Evolutionary conservation across 2,797 vertebrate species (phyloP), one percentile per base, ranked within the genome.

Genomic region (Xiphorhynchus erythropygius): DNA sequence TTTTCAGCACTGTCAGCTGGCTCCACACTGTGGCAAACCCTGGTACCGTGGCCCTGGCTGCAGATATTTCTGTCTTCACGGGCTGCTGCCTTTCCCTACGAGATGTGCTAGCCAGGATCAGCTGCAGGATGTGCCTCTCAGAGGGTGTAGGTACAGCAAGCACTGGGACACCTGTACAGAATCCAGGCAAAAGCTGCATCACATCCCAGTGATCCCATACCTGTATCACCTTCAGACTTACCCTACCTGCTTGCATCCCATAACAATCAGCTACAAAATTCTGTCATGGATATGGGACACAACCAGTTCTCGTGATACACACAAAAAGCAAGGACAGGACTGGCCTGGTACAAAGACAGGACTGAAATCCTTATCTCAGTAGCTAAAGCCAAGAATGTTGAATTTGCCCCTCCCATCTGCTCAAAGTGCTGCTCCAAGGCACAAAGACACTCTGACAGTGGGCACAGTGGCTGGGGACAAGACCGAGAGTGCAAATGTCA

Each of bases 71-170:
- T 56, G 12, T 39, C 53, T 32, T 8, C 22, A 2, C 0, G 10
- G 50, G 44, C 44, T 76, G 44, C 52, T 18, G 9, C 44, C 44
- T 46, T 11, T 11, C n/a, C 6, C 86, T 65, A 1, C 5, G 27
- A 5, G 9, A 7, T 28, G 28, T 3, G 8, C 44, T 23, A 28
- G n/a, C 42, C 39, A 17, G 14, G 64, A 64, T 52, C 41, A 27
- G 49, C 52, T 49, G 65, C 5, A 41, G 35, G 62, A 39, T 71
- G 70, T 56, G 79, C 57, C 76, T 77, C 24, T 52, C 84, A 28
- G 19, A 27, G 50, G 2, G 53, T 52, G 9, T 2, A 50, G 42
- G 57, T 1, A 50, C 50, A 25, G 35, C 5, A 0, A 8, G 37
- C 56, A 39, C 13, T 1, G 14, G 46, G 37, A 41, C 3, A 59